These are phyloP conservation scores for Molossus molossus DNA, from an alignment of 2,797 vertebrate species.

Conservation along the genomic window DNA sequence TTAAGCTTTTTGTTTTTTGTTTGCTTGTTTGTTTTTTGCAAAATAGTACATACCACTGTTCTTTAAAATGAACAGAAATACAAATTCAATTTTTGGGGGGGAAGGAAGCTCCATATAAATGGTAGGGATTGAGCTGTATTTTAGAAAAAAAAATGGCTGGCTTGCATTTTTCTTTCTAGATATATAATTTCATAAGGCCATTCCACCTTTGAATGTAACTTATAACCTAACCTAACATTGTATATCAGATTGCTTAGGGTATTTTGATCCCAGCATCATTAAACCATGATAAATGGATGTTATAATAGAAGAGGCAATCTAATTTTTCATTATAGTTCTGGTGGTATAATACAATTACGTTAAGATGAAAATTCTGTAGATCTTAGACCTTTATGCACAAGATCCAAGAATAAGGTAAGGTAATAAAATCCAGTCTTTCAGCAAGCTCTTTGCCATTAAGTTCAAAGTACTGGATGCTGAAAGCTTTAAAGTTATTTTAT, in stretches of 20 bases:
- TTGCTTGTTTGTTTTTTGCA: slow-evolving; percentile 2
- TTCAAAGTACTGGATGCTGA: neutral
- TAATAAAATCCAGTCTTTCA: neutral
- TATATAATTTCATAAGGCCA: slow-evolving; percentile 42
- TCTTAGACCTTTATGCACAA: neutral
- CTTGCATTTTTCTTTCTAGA: slow-evolving; percentile 28
- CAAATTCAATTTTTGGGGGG: neutral
- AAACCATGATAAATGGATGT: slow-evolving; percentile 61
- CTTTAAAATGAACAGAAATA: slow-evolving; percentile 2
- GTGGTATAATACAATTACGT: slow-evolving; percentile 17
- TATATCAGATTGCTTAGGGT: slow-evolving; percentile 49
- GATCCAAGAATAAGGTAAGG: neutral
- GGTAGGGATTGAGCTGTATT: slow-evolving; percentile 7
- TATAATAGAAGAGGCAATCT: slow-evolving; percentile 27
- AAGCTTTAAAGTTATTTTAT: slow-evolving; percentile 39
- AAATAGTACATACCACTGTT: neutral
- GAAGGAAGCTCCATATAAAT: neutral
- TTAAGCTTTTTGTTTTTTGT: neutral
- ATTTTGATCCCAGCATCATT: slow-evolving; percentile 63
- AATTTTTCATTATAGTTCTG: slow-evolving; percentile 64
- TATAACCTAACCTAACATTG: slow-evolving; percentile 30
- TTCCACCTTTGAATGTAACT: slow-evolving; percentile 50
- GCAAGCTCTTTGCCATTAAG: slow-evolving; percentile 54
- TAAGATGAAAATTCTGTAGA: slow-evolving; percentile 17
- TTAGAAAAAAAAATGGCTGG: neutral